Evolutionary conservation across 2,113 vertebrate species (phyloP).

Genomic region (Serinus canaria): DNA sequence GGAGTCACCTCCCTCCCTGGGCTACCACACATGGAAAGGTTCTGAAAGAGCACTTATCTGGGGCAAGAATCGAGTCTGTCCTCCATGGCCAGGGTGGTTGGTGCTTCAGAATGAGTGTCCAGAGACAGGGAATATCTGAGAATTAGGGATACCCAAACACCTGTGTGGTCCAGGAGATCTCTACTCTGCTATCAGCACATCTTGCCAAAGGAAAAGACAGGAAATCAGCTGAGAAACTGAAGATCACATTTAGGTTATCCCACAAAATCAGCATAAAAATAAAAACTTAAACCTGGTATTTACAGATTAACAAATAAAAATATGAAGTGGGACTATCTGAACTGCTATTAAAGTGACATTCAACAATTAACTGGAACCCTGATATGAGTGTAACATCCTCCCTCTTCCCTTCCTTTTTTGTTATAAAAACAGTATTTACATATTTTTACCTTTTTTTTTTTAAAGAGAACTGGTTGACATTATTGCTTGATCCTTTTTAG

Average conservation of each 20-base stretch:
- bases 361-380: conserved; percentile 35
- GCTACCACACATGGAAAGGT: background rate
- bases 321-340: conserved; percentile 32
- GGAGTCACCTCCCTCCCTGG: background rate
- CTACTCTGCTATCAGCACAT: background rate
- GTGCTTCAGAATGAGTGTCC: background rate
- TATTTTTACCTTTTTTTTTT: conserved; percentile 1
- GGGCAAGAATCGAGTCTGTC: background rate
- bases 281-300: conserved; percentile 9
- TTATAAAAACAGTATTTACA: conserved; percentile 17
- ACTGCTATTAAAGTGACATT: conserved; percentile 63
- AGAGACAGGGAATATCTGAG: background rate
- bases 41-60: conserved; percentile 34
- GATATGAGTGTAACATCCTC: conserved; percentile 5
- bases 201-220: background rate
- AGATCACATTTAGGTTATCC: background rate
- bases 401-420: conserved; percentile 5
- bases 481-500: conserved; percentile 72
- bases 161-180: background rate
- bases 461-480: conserved; percentile 58
- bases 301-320: conserved; percentile 23
- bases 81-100: background rate
- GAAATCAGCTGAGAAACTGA: background rate
- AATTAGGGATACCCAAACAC: background rate
- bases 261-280: conserved; percentile 25